Conservation (phyloP, 2,797 vertebrate genomes). For the Chaunax sp. region DNA sequence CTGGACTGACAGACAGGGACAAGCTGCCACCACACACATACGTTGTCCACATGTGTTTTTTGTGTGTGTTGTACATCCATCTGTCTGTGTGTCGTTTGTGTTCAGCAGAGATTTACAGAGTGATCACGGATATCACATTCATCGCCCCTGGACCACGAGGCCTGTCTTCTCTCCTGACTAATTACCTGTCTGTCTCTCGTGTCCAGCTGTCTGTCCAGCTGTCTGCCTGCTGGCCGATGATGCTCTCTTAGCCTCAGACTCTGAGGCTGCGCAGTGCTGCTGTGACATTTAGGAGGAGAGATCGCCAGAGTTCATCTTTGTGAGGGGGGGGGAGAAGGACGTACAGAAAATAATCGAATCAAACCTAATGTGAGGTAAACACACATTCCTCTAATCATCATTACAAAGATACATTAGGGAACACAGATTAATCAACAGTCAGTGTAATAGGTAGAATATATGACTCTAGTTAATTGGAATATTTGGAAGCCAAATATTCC, state of each 20-base stretch:
- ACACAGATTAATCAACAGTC: slow-evolving; percentile 12
- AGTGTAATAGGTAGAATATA: slow-evolving; percentile 25
- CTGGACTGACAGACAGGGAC: slow-evolving; percentile 56
- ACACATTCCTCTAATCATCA: slow-evolving; percentile 8
- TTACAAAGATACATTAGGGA: neutral
- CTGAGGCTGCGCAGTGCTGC: slow-evolving; percentile 45
- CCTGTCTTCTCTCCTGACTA: slow-evolving; percentile 8
- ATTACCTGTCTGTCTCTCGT: slow-evolving; percentile 13
- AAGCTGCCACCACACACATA: slow-evolving; percentile 32
- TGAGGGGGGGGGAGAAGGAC: slow-evolving; percentile 8
- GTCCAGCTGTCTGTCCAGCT: slow-evolving; percentile 1
- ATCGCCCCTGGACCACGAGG: slow-evolving; percentile 14
- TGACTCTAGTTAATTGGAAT: slow-evolving; percentile 49
- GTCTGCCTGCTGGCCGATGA: slow-evolving; percentile 24
- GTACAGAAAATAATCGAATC: slow-evolving; percentile 13
- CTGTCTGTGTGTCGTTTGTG: neutral
- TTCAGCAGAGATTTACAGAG: slow-evolving; percentile 35
- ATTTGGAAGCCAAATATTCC: slow-evolving; percentile 50
- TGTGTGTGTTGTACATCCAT: neutral
- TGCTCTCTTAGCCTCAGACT: slow-evolving; percentile 32
- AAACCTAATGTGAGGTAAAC: slow-evolving; percentile 22
- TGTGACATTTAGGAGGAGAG: slow-evolving; percentile 60
- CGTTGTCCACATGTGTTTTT: neutral
- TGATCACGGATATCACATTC: slow-evolving; percentile 24
- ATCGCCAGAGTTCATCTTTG: slow-evolving; percentile 52